Evolutionary conservation across 2,113 vertebrate genomes (phyloP), one percentile per base, ranked within the genome.

Genomic region (Proteles cristata): DNA sequence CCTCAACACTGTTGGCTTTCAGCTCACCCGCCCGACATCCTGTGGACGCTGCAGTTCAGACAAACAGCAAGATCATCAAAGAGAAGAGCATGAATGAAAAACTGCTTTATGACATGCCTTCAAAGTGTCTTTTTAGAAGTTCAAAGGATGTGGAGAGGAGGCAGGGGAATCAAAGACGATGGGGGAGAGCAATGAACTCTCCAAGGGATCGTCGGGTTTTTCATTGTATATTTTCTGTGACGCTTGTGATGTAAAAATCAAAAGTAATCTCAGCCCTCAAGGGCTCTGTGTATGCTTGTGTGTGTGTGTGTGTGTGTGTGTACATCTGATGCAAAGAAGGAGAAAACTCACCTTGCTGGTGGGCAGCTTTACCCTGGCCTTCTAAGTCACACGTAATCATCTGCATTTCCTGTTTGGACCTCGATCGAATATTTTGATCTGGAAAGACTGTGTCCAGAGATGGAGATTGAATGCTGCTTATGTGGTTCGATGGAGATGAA

Each of bases 111-210:
- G 98, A 97, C 97, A 96, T 94, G 97, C 95, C 97, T 98, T 98
- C 98, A 97, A 95, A 98, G 97, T 98, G 96, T 93, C 98, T 96
- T 97, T 97, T 98, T 76, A 97, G 88, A 97, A 98, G 97, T 98
- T 98, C 97, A 98, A 97, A 98, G 97, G 97, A 77, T 94, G 95
- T 87, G 94, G 97, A 96, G 96, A 97, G 97, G 94, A 97, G 97
- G 93, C 97, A 85, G 90, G 88, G 95, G 94, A 97, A 96, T 96
- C 96, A 97, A 96, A 96, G 97, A 94, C 69, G 91, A 96, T 21
- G 71, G 77, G 61, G 80, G 86, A 94, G 92, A 97, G 92, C 88
- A 65, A 68, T 85, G 90, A 97, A 96, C 86, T 97, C 96, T 95
- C 97, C 2, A 71, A 98, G 97, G 97, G 95, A 95, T 96, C 85